These are phyloP conservation scores for Zaprionus lineosus DNA, from an alignment of 2,888 invertebrate genomes.

Conservation along the genomic window DNA sequence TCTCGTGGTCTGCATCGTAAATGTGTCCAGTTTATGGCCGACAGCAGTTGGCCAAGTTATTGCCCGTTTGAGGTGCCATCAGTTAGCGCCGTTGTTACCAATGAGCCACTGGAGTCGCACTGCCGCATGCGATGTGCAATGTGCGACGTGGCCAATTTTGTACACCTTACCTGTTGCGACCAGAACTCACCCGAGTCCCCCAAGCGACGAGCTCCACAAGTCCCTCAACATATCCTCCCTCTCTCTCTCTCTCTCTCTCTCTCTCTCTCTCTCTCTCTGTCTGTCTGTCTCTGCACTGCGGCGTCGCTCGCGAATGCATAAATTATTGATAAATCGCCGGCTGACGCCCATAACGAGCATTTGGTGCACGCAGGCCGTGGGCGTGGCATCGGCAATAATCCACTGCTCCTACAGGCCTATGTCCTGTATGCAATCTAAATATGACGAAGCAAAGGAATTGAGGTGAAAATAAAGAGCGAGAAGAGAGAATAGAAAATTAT, in stretches of 20 bases:
- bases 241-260: too few relatives aligned
- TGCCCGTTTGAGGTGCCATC: constrained; percentile 21
- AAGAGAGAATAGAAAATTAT: too few relatives aligned
- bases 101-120: background rate
- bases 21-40: constrained; percentile 52
- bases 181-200: constrained; percentile 7
- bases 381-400: constrained; percentile 26
- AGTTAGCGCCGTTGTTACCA: constrained; percentile 19
- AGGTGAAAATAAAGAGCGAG: too few relatives aligned
- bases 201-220: too few relatives aligned
- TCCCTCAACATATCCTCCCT: too few relatives aligned
- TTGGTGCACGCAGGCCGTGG: constrained; percentile 33
- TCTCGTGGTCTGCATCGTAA: constrained; percentile 60
- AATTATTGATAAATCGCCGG: constrained; percentile 48
- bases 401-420: constrained; percentile 14
- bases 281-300: too few relatives aligned
- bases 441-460: too few relatives aligned
- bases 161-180: constrained; percentile 33
- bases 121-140: background rate
- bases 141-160: constrained; percentile 43
- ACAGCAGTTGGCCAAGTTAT: constrained; percentile 22
- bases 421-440: too few relatives aligned
- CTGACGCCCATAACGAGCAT: constrained; percentile 51
- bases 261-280: too few relatives aligned
- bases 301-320: constrained; percentile 23